Base-by-base conservation (phyloP, 2,797 vertebrate genomes). In the Rhabdophis nuchalis region DNA sequence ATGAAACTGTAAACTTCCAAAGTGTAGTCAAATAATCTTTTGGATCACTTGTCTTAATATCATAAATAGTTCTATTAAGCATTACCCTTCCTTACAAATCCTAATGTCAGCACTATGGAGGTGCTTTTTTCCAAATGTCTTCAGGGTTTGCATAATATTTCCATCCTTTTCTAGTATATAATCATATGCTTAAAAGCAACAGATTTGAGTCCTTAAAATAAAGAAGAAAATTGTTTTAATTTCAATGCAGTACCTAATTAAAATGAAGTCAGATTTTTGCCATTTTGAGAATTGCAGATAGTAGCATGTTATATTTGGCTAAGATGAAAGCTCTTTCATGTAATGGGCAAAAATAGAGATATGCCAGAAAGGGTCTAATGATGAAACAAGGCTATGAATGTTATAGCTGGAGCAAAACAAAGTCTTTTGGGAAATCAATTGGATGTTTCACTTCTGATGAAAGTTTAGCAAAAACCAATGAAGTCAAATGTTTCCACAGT, bases 61-160 rank as follows among this genome's bases (percentile, higher is more conserved):
- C 32, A 68, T 52, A 89, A 29, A 53, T 32, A 89, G 5, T 6
- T 85, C 3, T 25, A 58, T 11, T 58, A 58, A 85, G 50, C 14
- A 64, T 29, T 52, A 25, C n/a, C 36, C 58, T 27, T 68, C 53
- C 27, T n/a, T 2, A n/a, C 12, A 20, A 86, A 50, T 41, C 14
- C 3, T 86, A 27, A 68, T 20, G 5, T 95, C 90, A 98, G 91
- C 25, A 68, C 32, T n/a, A 0, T 16, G 92, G 25, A 97, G 91
- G 1, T 87, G 93, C 16, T 23, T 94, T 96, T 97, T 93, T 97
- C 97, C 97, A 98, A 0, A 0, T 8, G 41, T 96, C 93, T 54
- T 93, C 95, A 23, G 97, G 97, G 90, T 98, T 93, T 87, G 97
- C 97, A 46, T 97, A 98, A 64, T 96, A 96, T 0, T 90, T 56